Percentiles rank a stretch among this genome's conserved stretches.
phyloP scores from a whole-genome alignment of 2,113 vertebrate species.

The Ammospiza caudacuta region DNA sequence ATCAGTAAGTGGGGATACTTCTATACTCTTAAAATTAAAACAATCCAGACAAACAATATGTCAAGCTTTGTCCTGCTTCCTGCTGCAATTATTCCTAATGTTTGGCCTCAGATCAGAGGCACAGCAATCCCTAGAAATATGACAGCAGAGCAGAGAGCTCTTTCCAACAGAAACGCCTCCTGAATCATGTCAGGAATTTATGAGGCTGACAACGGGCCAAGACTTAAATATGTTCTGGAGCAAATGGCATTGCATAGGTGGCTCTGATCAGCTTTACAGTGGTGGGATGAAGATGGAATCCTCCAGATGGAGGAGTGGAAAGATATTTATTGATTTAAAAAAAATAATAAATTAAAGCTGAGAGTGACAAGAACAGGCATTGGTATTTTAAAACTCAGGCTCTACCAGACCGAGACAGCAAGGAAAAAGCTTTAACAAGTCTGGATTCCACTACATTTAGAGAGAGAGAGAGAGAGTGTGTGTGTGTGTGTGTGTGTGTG shows the following conservation, averaged over 20 bases:
- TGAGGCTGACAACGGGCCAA: constrained; percentile 39
- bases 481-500: not conserved
- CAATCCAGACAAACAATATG: constrained; percentile 33
- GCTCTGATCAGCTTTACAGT: constrained; percentile 42
- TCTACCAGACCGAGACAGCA: constrained; percentile 10
- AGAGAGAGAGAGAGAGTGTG: not conserved
- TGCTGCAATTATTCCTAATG: constrained; percentile 37
- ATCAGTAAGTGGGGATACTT: not conserved
- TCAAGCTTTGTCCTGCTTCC: constrained; percentile 1
- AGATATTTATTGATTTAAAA: constrained; percentile 46
- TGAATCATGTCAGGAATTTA: constrained; percentile 67
- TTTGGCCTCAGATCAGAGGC: constrained; percentile 62
- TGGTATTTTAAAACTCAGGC: constrained; percentile 17
- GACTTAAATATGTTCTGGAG: constrained; percentile 52
- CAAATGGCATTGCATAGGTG: constrained; percentile 51
- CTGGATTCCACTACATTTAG: not conserved
- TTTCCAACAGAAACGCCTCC: constrained; percentile 56
- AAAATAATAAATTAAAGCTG: constrained; percentile 32
- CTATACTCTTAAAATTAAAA: not conserved
- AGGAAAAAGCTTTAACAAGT: constrained; percentile 17
- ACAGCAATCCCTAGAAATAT: constrained; percentile 48
- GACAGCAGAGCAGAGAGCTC: not conserved
- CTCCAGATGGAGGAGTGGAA: constrained; percentile 32
- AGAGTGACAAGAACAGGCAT: constrained; percentile 45
- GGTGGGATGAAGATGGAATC: constrained; percentile 44